Evolutionary conservation across 1,140 invertebrate species (phyloP).

Genomic region (Lepidurus arcticus): DNA sequence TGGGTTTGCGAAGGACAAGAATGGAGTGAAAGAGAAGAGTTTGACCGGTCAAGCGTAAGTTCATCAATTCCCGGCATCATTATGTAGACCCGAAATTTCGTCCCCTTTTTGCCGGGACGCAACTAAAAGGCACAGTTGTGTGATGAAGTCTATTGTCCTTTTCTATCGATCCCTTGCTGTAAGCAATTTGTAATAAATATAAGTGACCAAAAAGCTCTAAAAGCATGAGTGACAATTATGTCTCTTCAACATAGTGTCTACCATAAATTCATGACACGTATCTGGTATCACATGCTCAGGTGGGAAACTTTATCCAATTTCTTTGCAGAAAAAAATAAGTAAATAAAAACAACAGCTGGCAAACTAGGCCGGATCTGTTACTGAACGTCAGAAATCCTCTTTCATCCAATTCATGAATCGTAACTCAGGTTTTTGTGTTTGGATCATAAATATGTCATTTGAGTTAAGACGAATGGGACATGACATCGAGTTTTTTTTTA

Average conservation of each 20-base stretch:
- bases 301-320: neutral
- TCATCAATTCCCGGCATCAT: conserved; percentile 8
- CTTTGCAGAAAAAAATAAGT: too few species aligned
- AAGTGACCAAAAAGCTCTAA: neutral
- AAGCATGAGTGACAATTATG: neutral
- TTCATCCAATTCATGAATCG: too few species aligned
- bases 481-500: too few species aligned
- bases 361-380: neutral
- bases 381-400: neutral
- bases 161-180: neutral
- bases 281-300: neutral
- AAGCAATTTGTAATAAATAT: neutral
- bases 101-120: neutral
- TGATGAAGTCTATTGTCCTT: neutral
- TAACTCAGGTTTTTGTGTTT: too few species aligned
- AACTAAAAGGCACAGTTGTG: neutral
- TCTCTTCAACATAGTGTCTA: neutral
- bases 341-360: neutral
- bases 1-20: neutral
- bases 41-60: neutral
- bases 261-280: neutral
- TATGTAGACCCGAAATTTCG: conserved; percentile 19
- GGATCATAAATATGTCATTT: too few species aligned
- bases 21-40: neutral
- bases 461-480: too few species aligned